Percentiles rank a stretch among this genome's conserved stretches.
Conservation (phyloP, 2,797 vertebrate genomes). For the Tadarida brasiliensis region DNA sequence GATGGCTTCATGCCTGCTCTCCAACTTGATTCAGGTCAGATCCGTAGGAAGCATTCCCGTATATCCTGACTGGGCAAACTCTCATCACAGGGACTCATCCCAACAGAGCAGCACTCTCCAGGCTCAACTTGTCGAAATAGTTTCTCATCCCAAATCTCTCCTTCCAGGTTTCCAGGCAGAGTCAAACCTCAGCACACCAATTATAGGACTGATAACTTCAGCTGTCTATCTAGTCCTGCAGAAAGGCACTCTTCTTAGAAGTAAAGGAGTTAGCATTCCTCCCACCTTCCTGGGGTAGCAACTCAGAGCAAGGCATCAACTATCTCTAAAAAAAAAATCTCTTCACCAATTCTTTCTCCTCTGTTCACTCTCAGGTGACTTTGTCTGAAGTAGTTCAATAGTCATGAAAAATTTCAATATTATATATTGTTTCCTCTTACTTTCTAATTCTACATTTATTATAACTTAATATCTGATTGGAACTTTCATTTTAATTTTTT, state of each 20-base stretch:
- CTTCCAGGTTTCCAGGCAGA: not conserved
- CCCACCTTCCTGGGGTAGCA: not conserved
- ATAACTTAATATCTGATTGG: not conserved
- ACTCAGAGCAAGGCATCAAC: not conserved
- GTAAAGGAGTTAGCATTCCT: not conserved
- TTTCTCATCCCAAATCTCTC: not conserved
- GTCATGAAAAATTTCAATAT: not conserved
- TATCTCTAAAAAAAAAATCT: not conserved
- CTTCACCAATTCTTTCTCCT: not conserved
- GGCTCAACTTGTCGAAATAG: not conserved
- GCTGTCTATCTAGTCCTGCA: not conserved
- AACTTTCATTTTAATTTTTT: conserved; percentile 17
- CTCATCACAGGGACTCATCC: not conserved
- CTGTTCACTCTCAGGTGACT: not conserved
- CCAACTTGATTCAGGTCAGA: not conserved
- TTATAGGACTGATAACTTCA: not conserved
- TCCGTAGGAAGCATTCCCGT: not conserved
- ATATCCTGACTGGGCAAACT: not conserved
- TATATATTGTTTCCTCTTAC: not conserved
- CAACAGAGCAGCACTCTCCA: not conserved
- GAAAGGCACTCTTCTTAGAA: not conserved
- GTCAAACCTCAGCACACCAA: not conserved
- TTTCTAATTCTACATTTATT: not conserved
- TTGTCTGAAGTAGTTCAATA: not conserved
- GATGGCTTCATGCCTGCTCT: not conserved